Evolutionary conservation across 92 coral and sea anemone genomes (phyloP), one percentile per base, ranked within the genome.

Genomic region (Montipora capitata): DNA sequence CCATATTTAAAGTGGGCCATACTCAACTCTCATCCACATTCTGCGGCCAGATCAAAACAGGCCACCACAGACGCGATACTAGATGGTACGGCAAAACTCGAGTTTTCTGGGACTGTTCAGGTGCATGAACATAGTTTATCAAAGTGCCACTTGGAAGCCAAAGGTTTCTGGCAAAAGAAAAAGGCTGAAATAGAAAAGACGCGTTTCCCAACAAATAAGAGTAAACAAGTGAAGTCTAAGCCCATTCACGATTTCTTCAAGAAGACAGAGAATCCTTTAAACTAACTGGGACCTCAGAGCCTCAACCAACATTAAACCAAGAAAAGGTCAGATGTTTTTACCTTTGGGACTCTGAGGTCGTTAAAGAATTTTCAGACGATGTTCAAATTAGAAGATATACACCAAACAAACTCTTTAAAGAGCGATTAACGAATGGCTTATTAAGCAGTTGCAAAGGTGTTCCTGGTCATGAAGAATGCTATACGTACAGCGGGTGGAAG

Each of bases 51-150:
- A 40, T 72, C 73, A 14, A 84, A 84, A 72, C 64, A 74, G 81
- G 88, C 81, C 11, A 42, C 72, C 40, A 73, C 54, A 52, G 81
- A 84, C 35, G 71, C 88, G 56, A 58, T 84, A 14, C 79, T 72
- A 12, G 39, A 12, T 44, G 88, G 72, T 63, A 83, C 72, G 41
- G 81, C 81, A 6, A 18, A 75, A 49, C 64, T 82, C 10, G 67
- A 68, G 38, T 68, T 68, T 17, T 82, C 81, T 20, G 68, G 88
- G 13, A 11, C 73, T 9, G 81, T 72, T 35, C 88, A 83, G 43
- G 43, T 58, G 40, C 68, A 74, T 14, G 61, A 58, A 15, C 82
- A 61, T 65, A 74, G 71, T 15, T 27, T 71, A n/a, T 83, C 88
- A 20, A 83, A 83, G 66, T 74, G 70, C 41, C 57, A 84, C 82